Evolutionary conservation across 2,797 vertebrate species (phyloP).

Genomic region (Pogoniulus pusillus): DNA sequence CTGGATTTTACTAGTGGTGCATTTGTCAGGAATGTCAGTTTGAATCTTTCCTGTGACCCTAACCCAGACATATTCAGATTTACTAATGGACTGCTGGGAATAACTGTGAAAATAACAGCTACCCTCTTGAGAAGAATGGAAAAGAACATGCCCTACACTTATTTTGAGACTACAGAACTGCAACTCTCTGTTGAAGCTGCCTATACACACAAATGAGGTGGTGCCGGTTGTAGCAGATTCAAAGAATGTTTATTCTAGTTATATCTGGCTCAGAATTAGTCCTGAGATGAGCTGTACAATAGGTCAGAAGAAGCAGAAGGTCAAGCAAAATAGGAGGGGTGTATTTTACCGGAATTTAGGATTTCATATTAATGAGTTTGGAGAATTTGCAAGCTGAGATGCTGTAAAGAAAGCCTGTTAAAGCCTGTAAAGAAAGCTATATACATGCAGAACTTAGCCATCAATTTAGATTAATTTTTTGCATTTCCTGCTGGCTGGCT

Average conservation of each 20-base stretch:
- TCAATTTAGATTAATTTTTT: slow-evolving; percentile 38
- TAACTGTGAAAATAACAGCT: slow-evolving; percentile 51
- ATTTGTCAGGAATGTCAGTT: slow-evolving; percentile 54
- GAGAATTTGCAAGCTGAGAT: not conserved
- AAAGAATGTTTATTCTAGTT: not conserved
- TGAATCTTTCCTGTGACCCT: slow-evolving; percentile 59
- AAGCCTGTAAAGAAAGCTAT: slow-evolving; percentile 1
- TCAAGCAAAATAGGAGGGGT: not conserved
- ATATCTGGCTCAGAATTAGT: not conserved
- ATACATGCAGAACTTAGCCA: not conserved
- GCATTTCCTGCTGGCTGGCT: slow-evolving; percentile 21
- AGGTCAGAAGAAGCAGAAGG: slow-evolving; percentile 4
- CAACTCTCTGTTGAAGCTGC: no score
- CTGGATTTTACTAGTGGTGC: not conserved
- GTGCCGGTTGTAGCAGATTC: not conserved
- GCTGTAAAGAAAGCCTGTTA: slow-evolving; percentile 6
- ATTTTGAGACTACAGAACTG: slow-evolving; percentile 51
- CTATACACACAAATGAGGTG: no score
- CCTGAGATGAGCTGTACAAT: not conserved
- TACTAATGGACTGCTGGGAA: slow-evolving; percentile 53
- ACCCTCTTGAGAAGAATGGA: slow-evolving; percentile 43
- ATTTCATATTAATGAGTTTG: slow-evolving; percentile 26
- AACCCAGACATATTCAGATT: slow-evolving; percentile 18
- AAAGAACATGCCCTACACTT: slow-evolving; percentile 36
- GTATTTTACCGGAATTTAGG: slow-evolving; percentile 30